These are phyloP conservation scores for Xerus inauris DNA, from an alignment of 2,113 vertebrate genomes.

Conservation along the genomic window DNA sequence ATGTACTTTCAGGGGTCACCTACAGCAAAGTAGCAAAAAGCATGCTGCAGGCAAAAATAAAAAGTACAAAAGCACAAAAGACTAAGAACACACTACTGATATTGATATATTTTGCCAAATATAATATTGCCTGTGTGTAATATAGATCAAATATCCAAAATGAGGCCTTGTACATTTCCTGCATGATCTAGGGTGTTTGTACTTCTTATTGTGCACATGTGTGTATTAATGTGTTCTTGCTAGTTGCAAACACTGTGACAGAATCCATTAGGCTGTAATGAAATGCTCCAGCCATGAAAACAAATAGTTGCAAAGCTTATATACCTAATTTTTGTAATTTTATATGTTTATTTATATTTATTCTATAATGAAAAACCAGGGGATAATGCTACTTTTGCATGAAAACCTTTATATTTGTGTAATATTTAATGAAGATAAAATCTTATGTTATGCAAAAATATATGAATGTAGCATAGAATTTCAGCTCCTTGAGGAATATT, in stretches of 20 bases:
- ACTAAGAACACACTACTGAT: constrained; percentile 13
- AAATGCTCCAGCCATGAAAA: constrained; percentile 60
- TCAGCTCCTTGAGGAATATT: neutral
- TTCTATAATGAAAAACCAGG: constrained; percentile 40
- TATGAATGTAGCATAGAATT: neutral
- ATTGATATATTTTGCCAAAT: constrained; percentile 50
- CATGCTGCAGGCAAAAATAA: constrained; percentile 47
- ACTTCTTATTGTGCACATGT: constrained; percentile 7
- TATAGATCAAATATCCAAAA: constrained; percentile 27
- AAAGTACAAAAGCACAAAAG: constrained; percentile 68
- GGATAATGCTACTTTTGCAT: constrained; percentile 63
- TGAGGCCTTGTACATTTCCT: constrained; percentile 63
- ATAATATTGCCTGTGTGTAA: constrained; percentile 49
- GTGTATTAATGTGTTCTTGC: constrained; percentile 39
- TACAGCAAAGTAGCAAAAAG: constrained; percentile 59
- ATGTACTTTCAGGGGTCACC: constrained; percentile 60
- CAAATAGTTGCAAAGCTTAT: constrained; percentile 47
- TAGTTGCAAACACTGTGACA: constrained; percentile 48
- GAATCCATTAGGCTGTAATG: constrained; percentile 38
- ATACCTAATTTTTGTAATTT: constrained; percentile 64
- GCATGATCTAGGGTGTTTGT: constrained; percentile 63
- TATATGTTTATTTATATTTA: constrained; percentile 61
- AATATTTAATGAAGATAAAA: constrained; percentile 16
- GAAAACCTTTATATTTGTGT: constrained; percentile 58
- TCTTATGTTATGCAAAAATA: constrained; percentile 7